Conservation (phyloP, 2,888 invertebrate species). For the Troides oblongomaculatus region DNA sequence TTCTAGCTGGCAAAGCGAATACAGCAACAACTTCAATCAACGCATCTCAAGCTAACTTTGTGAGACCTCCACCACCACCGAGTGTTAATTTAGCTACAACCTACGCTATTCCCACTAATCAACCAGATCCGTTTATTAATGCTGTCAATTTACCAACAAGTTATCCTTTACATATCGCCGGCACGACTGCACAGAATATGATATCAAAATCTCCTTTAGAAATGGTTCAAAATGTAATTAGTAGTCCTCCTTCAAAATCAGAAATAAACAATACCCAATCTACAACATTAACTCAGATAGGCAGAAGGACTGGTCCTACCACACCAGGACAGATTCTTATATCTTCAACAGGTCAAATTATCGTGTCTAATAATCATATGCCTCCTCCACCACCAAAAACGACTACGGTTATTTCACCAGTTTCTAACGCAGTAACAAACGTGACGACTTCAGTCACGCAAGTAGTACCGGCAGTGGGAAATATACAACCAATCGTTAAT, state of each 20-base stretch:
- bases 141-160: constrained; percentile 72
- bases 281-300: constrained; percentile 49
- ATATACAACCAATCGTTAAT: constrained; percentile 84
- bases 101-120: constrained; percentile 72
- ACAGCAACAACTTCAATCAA: constrained; percentile 89
- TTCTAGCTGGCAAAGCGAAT: constrained; percentile 86
- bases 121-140: constrained; percentile 72
- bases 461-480: constrained; percentile 82
- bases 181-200: constrained; percentile 75
- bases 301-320: constrained; percentile 48
- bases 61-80: constrained; percentile 66
- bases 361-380: constrained; percentile 84
- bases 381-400: constrained; percentile 83
- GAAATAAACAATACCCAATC: constrained; percentile 69
- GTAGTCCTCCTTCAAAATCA: constrained; percentile 79
- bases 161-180: constrained; percentile 70
- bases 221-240: constrained; percentile 89
- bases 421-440: constrained; percentile 82
- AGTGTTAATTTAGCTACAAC: constrained; percentile 67
- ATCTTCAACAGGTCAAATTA: constrained; percentile 86
- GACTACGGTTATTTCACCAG: constrained; percentile 80
- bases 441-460: constrained; percentile 83
- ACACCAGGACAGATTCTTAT: constrained; percentile 86
- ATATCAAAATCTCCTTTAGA: constrained; percentile 83
- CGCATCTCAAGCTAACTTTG: constrained; percentile 75